These are phyloP conservation scores for Dynastes hyllus DNA, from an alignment of 2,888 invertebrate species.

Conservation along the genomic window DNA sequence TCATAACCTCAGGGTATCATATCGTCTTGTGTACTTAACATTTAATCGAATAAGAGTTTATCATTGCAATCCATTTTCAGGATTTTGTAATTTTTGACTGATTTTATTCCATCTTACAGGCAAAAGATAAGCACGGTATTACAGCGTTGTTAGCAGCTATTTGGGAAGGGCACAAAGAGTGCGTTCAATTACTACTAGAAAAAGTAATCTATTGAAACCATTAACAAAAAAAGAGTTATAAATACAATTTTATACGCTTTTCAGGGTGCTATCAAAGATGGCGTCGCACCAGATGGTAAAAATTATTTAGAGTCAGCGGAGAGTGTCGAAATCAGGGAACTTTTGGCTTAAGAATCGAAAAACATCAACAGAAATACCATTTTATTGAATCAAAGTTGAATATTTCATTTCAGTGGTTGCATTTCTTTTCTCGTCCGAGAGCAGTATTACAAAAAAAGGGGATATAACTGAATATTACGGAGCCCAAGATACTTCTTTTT, in stretches of 20 bases:
- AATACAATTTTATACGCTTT: constrained; percentile 55
- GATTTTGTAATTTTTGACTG: background rate
- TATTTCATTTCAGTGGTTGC: constrained; percentile 39
- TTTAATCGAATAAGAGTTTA: constrained; percentile 4
- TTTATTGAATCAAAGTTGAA: constrained; percentile 37
- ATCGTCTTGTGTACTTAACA: background rate
- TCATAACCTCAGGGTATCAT: constrained; percentile 3
- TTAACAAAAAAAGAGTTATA: background rate
- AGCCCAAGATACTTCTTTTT: background rate
- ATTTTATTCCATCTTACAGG: constrained; percentile 74
- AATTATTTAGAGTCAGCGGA: constrained; percentile 93
- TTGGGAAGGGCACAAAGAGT: constrained; percentile 96
- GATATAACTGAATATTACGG: background rate
- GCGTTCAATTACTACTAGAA: constrained; percentile 90
- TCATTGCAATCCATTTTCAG: background rate
- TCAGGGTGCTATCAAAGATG: constrained; percentile 88
- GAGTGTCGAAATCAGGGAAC: constrained; percentile 90
- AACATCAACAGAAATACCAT: background rate
- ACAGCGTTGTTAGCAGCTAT: constrained; percentile 95
- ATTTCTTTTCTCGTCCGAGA: background rate
- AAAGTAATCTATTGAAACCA: constrained; percentile 76
- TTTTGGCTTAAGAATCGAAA: constrained; percentile 62
- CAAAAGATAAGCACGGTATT: constrained; percentile 95
- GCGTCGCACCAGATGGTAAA: constrained; percentile 90
- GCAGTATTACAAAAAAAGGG: constrained; percentile 28